A percentile compares a stretch with the other conserved stretches of the same genome.
phyloP scores from a whole-genome alignment of 2,888 invertebrate species.

The Danaus chrysippus region DNA sequence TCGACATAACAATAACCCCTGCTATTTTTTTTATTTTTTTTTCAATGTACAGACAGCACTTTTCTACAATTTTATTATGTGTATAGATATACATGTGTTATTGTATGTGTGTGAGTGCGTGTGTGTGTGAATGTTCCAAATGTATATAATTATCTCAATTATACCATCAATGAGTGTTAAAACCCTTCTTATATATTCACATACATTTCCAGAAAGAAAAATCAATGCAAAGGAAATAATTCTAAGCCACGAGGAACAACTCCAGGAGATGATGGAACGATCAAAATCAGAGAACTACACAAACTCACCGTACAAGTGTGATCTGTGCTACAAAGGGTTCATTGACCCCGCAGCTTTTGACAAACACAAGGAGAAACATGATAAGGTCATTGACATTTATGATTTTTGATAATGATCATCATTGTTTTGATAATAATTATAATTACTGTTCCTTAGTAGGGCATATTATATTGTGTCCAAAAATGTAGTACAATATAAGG shows the following conservation, averaged over 20 bases:
- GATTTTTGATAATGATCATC: no score
- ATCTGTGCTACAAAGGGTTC: slow-evolving; percentile 58
- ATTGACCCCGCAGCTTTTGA: slow-evolving; percentile 45
- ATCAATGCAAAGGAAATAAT: slow-evolving; percentile 45
- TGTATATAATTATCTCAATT: neutral
- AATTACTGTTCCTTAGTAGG: no score
- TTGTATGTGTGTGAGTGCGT: no score
- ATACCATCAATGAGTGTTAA: neutral
- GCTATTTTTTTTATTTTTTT: no score
- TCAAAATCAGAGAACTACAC: slow-evolving; percentile 50
- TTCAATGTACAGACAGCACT: no score
- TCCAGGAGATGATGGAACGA: slow-evolving; percentile 41
- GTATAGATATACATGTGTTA: no score
- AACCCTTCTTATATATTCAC: neutral
- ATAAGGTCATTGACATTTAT: slow-evolving; percentile 44
- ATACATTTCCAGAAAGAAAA: slow-evolving; percentile 38
- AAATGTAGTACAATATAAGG: no score
- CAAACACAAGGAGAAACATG: slow-evolving; percentile 60
- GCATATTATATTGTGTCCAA: no score
- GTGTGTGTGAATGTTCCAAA: no score
- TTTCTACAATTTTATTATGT: no score
- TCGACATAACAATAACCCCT: no score
- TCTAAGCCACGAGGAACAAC: slow-evolving; percentile 50
- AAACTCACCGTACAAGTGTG: slow-evolving; percentile 57
- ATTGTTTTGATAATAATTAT: no score